phyloP scores from a whole-genome alignment of 2,113 vertebrate genomes.

The Rhabdornis inornatus region DNA sequence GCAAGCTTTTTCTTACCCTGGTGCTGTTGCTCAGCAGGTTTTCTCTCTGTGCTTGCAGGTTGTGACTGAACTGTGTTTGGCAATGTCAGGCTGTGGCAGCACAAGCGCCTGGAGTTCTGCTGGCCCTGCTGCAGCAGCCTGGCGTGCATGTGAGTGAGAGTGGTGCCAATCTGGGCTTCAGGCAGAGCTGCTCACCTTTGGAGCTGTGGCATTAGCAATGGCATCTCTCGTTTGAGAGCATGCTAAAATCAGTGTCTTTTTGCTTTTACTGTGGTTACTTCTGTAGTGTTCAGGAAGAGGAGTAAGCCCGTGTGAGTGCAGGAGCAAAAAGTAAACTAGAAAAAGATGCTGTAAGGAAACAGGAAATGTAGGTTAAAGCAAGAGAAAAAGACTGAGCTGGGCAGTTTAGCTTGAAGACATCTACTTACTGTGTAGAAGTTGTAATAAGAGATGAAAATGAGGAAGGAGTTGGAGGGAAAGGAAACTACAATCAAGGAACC shows the following conservation, averaged over 20 bases:
- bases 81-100: neutral
- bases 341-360: neutral
- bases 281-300: neutral
- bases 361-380: neutral
- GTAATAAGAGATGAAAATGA: neutral
- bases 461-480: neutral
- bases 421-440: neutral
- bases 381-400: neutral
- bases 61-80: neutral
- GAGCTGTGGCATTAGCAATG: neutral
- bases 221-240: neutral
- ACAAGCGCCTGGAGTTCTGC: neutral
- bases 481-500: too few relatives aligned
- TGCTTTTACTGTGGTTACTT: neutral
- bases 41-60: neutral
- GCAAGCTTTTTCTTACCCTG: neutral
- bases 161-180: neutral
- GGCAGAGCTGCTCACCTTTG: neutral
- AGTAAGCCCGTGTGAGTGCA: neutral
- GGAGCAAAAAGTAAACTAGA: neutral
- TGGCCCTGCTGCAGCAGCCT: neutral
- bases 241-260: fast-evolving
- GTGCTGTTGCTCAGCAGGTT: neutral
- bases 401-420: neutral
- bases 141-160: neutral